Evolutionary conservation across 2,888 invertebrate genomes (phyloP).

Genomic region (Hypolimnas misippus): DNA sequence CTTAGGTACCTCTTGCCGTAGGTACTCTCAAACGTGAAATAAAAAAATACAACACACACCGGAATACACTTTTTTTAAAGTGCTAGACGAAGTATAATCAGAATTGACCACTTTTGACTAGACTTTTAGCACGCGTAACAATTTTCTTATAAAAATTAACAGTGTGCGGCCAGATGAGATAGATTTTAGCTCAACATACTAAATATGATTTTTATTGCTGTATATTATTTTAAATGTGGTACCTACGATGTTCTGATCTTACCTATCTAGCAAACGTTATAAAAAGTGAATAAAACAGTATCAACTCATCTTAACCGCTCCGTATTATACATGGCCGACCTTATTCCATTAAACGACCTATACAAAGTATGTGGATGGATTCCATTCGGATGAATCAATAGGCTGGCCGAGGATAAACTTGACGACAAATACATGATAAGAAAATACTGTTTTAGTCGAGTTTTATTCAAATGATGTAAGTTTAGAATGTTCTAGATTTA

Average conservation of each 20-base stretch:
- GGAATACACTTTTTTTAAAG: too few species aligned
- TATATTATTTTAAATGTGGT: too few species aligned
- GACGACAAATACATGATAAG: constrained; percentile 25
- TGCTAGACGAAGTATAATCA: too few species aligned
- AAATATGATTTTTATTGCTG: too few species aligned
- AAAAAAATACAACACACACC: too few species aligned
- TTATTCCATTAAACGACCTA: constrained; percentile 30
- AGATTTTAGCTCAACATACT: too few species aligned
- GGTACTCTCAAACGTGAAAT: too few species aligned
- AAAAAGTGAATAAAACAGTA: constrained; percentile 6
- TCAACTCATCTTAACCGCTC: constrained; percentile 15
- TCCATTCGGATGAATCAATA: constrained; percentile 40
- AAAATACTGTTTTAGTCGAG: constrained; percentile 2
- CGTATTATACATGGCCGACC: constrained; percentile 20
- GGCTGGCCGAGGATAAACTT: constrained; percentile 21
- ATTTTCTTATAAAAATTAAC: too few species aligned
- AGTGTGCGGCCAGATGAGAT: too few species aligned
- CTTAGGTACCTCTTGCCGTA: too few species aligned
- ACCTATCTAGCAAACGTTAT: background rate
- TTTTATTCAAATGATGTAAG: background rate
- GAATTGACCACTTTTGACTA: too few species aligned
- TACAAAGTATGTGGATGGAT: constrained; percentile 33
- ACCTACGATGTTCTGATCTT: background rate
- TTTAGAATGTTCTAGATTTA: background rate
- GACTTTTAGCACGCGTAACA: too few species aligned